Conservation (phyloP, 1,140 invertebrate genomes). For the Microplitis mediator region DNA sequence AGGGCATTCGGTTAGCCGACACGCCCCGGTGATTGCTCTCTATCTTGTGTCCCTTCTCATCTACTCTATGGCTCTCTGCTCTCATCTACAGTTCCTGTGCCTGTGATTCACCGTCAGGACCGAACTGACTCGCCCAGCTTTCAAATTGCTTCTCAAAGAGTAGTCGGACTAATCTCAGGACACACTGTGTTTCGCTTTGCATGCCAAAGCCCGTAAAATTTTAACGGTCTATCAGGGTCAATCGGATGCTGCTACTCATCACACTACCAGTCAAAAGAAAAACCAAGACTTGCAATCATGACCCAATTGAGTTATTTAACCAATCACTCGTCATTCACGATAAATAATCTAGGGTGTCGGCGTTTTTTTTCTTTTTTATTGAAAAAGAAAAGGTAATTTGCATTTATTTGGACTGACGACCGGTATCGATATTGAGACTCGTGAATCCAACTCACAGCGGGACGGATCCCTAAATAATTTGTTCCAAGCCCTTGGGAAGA, state of each 20-base stretch:
- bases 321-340: too few relatives aligned
- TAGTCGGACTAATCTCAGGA: slow-evolving; percentile 34
- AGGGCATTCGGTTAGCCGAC: slow-evolving; percentile 16
- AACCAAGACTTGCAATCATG: not conserved
- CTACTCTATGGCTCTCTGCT: not conserved
- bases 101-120: slow-evolving; percentile 29
- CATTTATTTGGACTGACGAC: too few relatives aligned
- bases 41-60: slow-evolving; percentile 10
- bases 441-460: not conserved
- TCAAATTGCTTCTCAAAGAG: slow-evolving; percentile 39
- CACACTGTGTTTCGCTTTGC: slow-evolving; percentile 32
- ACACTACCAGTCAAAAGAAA: not conserved
- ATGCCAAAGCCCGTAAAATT: slow-evolving; percentile 33
- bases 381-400: too few relatives aligned
- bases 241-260: not conserved
- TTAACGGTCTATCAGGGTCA: not conserved
- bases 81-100: not conserved
- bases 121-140: slow-evolving; percentile 19
- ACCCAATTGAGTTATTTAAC: too few relatives aligned
- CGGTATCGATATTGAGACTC: too few relatives aligned
- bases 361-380: too few relatives aligned
- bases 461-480: slow-evolving; percentile 22
- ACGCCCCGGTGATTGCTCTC: slow-evolving; percentile 37
- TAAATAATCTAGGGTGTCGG: too few relatives aligned
- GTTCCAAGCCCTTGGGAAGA: not conserved